These are phyloP conservation scores for Tuta absoluta DNA, from an alignment of 2,888 invertebrate genomes.

Conservation along the genomic window DNA sequence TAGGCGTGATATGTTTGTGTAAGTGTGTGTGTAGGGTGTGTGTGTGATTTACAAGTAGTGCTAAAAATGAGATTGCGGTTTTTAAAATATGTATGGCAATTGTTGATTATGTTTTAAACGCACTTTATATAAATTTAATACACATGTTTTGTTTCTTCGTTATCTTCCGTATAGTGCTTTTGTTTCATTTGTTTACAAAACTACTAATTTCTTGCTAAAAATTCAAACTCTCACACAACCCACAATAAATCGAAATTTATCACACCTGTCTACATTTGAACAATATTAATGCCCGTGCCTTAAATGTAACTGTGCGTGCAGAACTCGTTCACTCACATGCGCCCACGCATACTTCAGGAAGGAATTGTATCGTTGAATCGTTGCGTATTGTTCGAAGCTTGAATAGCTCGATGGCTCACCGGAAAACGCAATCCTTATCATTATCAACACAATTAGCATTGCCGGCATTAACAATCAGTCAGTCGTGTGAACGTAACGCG, in stretches of 20 bases:
- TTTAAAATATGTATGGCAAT: too few relatives aligned
- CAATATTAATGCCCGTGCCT: constrained; percentile 9
- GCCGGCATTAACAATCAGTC: constrained; percentile 7
- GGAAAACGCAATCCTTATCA: constrained; percentile 14
- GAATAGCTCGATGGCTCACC: not conserved
- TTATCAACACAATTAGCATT: constrained; percentile 13
- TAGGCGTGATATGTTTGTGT: too few relatives aligned
- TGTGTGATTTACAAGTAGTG: too few relatives aligned
- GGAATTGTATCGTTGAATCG: not conserved
- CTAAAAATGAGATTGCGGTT: too few relatives aligned
- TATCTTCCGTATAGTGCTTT: too few relatives aligned
- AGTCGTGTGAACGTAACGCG: not conserved
- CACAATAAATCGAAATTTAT: not conserved
- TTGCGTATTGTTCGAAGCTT: not conserved
- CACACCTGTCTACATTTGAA: not conserved
- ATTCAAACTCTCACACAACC: not conserved
- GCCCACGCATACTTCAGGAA: constrained; percentile 2
- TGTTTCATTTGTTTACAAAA: not conserved
- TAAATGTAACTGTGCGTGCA: not conserved
- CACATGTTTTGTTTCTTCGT: too few relatives aligned
- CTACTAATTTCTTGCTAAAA: not conserved
- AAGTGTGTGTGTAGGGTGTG: too few relatives aligned
- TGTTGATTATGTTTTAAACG: too few relatives aligned
- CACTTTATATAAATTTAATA: too few relatives aligned
- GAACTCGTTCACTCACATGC: not conserved